phyloP scores from a whole-genome alignment of 2,113 vertebrate species.

The Miniopterus natalensis region DNA sequence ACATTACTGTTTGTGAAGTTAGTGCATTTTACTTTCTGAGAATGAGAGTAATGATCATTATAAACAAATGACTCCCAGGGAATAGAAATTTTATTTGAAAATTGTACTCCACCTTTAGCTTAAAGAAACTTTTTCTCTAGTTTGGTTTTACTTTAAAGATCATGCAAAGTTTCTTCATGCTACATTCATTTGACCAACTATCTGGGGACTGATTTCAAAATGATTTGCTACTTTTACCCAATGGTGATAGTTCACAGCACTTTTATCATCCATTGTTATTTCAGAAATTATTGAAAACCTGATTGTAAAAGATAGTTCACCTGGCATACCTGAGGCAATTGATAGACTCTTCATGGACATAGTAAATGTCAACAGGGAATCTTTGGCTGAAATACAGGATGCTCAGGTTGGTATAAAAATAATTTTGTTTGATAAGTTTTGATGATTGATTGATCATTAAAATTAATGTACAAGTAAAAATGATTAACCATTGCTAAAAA shows the following conservation, averaged over 20 bases:
- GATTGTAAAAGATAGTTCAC: conserved; percentile 79
- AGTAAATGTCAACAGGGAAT: conserved; percentile 75
- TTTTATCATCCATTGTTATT: conserved; percentile 55
- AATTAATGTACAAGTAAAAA: conserved; percentile 37
- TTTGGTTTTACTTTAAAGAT: conserved; percentile 58
- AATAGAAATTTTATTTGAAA: conserved; percentile 61
- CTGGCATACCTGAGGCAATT: conserved; percentile 84
- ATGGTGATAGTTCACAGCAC: not conserved
- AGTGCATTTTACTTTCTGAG: conserved; percentile 64
- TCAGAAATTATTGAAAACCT: conserved; percentile 89
- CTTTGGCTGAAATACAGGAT: conserved; percentile 75
- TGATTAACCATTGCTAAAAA: conserved; percentile 38
- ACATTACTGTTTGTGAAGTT: conserved; percentile 48
- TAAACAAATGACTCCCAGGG: not conserved
- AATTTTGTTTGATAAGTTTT: conserved; percentile 50
- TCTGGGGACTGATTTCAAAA: conserved; percentile 56
- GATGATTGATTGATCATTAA: conserved; percentile 18
- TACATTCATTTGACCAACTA: conserved; percentile 25
- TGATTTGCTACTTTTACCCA: conserved; percentile 62
- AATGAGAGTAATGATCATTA: conserved; percentile 44
- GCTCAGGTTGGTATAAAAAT: conserved; percentile 71
- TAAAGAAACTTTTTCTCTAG: conserved; percentile 1
- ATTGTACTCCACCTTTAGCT: conserved; percentile 27
- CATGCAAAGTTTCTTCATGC: conserved; percentile 27
- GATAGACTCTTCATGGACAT: conserved; percentile 90